These are phyloP conservation scores for Coecobrya sp. DNA, from an alignment of 2,888 invertebrate species.

Conservation along the genomic window DNA sequence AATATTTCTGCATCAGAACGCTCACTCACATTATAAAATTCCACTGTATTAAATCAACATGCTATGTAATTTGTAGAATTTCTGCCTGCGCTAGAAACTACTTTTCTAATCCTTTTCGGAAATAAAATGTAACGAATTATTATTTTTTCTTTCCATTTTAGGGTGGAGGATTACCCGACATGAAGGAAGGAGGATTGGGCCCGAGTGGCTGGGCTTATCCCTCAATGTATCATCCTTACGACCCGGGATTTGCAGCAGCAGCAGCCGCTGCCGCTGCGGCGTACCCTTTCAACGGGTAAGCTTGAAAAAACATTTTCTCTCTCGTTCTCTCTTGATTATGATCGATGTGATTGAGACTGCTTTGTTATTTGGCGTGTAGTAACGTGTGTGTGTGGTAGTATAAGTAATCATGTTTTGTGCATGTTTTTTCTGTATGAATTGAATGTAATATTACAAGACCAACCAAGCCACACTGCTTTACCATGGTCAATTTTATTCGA, in stretches of 20 bases:
- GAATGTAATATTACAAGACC: background rate
- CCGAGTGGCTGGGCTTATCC: constrained; percentile 97
- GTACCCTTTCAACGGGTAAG: constrained; percentile 98
- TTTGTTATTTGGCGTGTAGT: constrained; percentile 13
- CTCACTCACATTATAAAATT: background rate
- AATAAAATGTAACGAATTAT: background rate
- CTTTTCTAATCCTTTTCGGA: background rate
- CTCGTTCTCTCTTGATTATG: constrained; percentile 81
- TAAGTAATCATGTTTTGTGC: constrained; percentile 9
- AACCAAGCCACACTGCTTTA: background rate
- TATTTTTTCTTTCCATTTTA: constrained; percentile 56
- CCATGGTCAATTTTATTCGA: constrained; percentile 34
- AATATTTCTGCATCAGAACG: too few relatives aligned
- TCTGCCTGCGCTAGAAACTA: background rate
- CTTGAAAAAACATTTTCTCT: constrained; percentile 85
- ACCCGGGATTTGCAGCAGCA: constrained; percentile 88
- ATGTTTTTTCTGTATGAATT: background rate
- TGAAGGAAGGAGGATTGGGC: constrained; percentile 90
- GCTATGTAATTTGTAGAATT: background rate
- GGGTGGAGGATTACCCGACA: constrained; percentile 85
- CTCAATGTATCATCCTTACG: constrained; percentile 97
- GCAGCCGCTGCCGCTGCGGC: constrained; percentile 93
- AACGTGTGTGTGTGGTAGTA: constrained; percentile 27
- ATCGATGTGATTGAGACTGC: constrained; percentile 82
- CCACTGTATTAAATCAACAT: background rate